Evolutionary conservation across 2,888 invertebrate genomes (phyloP), one percentile per base, ranked within the genome.

Genomic region (Parochlus steinenii): DNA sequence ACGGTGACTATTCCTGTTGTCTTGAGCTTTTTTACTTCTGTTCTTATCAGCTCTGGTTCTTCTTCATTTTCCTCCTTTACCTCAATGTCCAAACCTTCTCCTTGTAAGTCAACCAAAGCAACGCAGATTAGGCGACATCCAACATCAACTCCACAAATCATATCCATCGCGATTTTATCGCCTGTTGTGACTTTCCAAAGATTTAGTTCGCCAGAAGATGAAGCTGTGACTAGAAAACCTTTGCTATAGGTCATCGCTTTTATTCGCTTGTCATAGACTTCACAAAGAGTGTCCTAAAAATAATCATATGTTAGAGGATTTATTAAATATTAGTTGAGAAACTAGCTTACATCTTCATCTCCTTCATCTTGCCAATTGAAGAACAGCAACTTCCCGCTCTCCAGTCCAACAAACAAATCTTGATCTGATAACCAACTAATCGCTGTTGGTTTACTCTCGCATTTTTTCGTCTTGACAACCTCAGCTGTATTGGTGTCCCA

Each of bases 401-500:
- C 81, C 45, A 79, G 65, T 1, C 83, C 87, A 31, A 75, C 66
- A 45, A 73, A 63, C 33, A 85, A 51, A 19, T 63, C 57, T 33
- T 69, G 59, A 47, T 76, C 68, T 44, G 64, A 61, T 14, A 75
- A 49, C 72, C 86, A 90, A 39, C 67, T 64, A 3, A 77, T 65
- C 46, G 73, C 67, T 33, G 73, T 66, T 8, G 87, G 74, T 56
- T 75, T 78, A 14, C 71, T 65, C 33, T 70, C 64, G 42, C 77
- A 74, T 41, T 71, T 67, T 19, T 79, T 62, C 31, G 71, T 65
- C 43, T 72, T 70, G 36, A 72, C 60, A 22, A 85, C 62, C 10
- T 77, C 77, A 4, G 87, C 86, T 40, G 70, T 71, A 51, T 76
- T 71, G 28, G 86, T 73, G 31, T 71, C 74, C 70, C 87, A 90